A percentile compares a stretch with the other conserved stretches of the same genome.
Evolutionary conservation across 2,888 invertebrate genomes (phyloP).

Genomic region (Ophion ellenae): DNA sequence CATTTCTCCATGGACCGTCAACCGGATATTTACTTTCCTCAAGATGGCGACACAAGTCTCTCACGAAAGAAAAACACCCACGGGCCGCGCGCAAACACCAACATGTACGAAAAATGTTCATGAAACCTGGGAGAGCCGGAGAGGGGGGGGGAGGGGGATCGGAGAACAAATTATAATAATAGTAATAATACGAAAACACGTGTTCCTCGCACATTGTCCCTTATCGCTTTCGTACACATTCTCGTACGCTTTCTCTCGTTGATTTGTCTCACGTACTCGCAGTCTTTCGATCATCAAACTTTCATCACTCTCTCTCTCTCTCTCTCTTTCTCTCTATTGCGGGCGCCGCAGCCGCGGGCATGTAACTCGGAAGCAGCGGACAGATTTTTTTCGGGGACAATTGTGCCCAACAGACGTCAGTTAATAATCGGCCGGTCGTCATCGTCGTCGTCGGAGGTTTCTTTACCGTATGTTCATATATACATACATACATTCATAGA

Average conservation of each 20-base stretch:
- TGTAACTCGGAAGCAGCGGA: constrained; percentile 80
- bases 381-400: constrained; percentile 73
- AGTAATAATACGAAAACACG: constrained; percentile 36
- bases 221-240: constrained; percentile 46
- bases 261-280: constrained; percentile 31
- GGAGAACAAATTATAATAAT: constrained; percentile 41
- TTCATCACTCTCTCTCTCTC: constrained; percentile 52
- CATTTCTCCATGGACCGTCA: background rate
- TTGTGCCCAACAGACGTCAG: constrained; percentile 71
- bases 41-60: background rate
- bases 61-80: constrained; percentile 5
- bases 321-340: constrained; percentile 56
- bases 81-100: background rate
- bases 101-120: constrained; percentile 3
- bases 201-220: constrained; percentile 60
- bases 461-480: constrained; percentile 30
- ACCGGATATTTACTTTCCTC: background rate
- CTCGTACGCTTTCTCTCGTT: constrained; percentile 6
- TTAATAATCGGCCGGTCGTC: constrained; percentile 73
- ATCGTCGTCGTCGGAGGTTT: constrained; percentile 67
- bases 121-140: background rate
- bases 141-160: constrained; percentile 36
- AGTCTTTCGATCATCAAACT: constrained; percentile 60
- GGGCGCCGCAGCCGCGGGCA: constrained; percentile 70
- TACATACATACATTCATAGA: constrained; percentile 30